A percentile compares a stretch with the other conserved stretches of the same genome.
phyloP scores from a whole-genome alignment of 2,888 invertebrate species.

The Sphinx pinastri region DNA sequence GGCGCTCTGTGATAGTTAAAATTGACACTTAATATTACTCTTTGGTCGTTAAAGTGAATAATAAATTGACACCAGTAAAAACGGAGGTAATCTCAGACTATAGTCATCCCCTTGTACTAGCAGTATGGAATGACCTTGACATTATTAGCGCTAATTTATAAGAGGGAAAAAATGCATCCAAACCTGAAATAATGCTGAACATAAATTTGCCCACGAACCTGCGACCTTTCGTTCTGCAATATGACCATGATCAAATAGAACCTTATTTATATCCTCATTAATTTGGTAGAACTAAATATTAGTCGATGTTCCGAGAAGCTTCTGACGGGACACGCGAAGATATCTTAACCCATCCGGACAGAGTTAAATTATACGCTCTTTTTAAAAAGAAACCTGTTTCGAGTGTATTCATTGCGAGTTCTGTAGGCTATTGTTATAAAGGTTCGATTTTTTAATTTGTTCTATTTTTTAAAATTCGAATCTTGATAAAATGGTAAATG shows the following conservation, averaged over 20 bases:
- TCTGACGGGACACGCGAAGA: constrained; percentile 49
- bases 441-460: too few relatives aligned
- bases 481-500: too few relatives aligned
- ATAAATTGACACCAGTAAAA: too few relatives aligned
- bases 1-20: too few relatives aligned
- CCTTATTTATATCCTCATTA: constrained; percentile 11
- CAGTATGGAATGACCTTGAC: too few relatives aligned
- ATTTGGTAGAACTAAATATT: constrained; percentile 4
- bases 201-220: neutral
- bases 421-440: constrained; percentile 27
- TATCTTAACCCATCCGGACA: constrained; percentile 67
- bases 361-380: constrained; percentile 76
- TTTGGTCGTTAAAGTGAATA: too few relatives aligned
- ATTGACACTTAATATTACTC: too few relatives aligned
- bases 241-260: neutral
- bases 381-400: constrained; percentile 51
- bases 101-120: too few relatives aligned
- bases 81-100: too few relatives aligned
- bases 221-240: neutral
- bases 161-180: too few relatives aligned
- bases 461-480: neutral
- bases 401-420: constrained; percentile 37
- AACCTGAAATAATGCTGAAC: too few relatives aligned
- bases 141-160: too few relatives aligned
- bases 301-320: constrained; percentile 20